Evolutionary conservation across 2,797 vertebrate genomes (phyloP), one percentile per base, ranked within the genome.

Genomic region (Sebastiscus tertius): DNA sequence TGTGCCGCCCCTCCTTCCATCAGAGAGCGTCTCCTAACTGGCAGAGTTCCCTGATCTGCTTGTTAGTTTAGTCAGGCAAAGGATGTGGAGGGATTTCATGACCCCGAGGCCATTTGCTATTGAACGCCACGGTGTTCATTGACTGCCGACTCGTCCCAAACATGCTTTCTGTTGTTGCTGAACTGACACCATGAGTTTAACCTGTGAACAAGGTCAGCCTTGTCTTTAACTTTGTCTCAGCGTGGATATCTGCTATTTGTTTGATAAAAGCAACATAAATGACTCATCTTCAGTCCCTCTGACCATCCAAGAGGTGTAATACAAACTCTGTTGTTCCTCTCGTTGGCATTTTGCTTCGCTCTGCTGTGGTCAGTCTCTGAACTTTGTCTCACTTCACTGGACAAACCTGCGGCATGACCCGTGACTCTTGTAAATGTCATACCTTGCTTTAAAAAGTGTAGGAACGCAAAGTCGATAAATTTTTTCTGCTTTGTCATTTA

Each of bases 381-480:
- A 88, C 87, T 88, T 85, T 83, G 61, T 82, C 77, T 89, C 84
- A 78, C 77, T 90, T 77, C 78, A 82, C n/a, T 83, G 55, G 62
- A 81, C 71, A 84, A 88, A 80, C 72, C 66, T 65, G 58, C n/a
- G 11, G 64, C 39, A 60, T 34, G 54, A 85, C 42, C 64, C 12
- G 8, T 33, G 42, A 64, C 71, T 85, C 24, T 13, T 52, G 22
- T 69, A 89, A 92, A 91, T 89, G 83, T 88, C 87, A 86, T 36
- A 42, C 52, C n/a, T 66, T 1, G 2, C 46, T 72, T 79, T 74
- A 34, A 82, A 75, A 68, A 34, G 59, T 1, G 4, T 11, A 66
- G 56, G 80, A 73, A 70, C 29, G 42, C 29, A 42, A 76, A 79
- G 65, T 16, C 4, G 18, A 29, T 8, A 14, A 26, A 20, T 29